Conservation (phyloP, 2,797 vertebrate species). For the Rhabdophis nuchalis region DNA sequence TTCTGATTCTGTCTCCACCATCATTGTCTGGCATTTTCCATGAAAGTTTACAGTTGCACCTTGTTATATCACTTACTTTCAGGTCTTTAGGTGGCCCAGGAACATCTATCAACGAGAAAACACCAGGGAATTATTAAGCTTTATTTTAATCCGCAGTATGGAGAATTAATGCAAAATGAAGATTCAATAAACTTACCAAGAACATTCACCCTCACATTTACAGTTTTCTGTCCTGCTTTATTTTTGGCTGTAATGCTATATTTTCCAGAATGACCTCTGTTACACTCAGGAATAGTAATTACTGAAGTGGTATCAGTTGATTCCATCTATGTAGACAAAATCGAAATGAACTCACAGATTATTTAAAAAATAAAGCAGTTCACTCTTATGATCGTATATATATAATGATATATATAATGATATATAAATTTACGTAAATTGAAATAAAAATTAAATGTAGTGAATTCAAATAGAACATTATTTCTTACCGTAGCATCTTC, state of each 20-base stretch:
- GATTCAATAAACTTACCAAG: conserved; percentile 77
- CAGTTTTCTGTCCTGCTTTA: conserved; percentile 94
- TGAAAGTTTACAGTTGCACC: conserved; percentile 88
- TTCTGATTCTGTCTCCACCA: conserved; percentile 92
- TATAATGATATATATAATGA: not conserved
- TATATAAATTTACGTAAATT: not conserved
- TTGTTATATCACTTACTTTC: conserved; percentile 91
- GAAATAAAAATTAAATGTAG: not conserved
- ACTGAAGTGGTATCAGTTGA: conserved; percentile 86
- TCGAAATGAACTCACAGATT: conserved; percentile 26
- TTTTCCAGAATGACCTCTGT: conserved; percentile 89
- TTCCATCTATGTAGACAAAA: conserved; percentile 77
- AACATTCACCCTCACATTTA: conserved; percentile 88
- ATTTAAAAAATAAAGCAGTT: not conserved
- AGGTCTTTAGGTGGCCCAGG: conserved; percentile 91
- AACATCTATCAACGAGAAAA: conserved; percentile 76
- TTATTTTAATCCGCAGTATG: conserved; percentile 20
- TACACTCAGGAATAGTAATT: conserved; percentile 81
- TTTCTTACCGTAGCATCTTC: conserved; percentile 87
- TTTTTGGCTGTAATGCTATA: conserved; percentile 97
- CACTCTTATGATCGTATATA: not conserved
- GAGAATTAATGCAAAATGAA: conserved; percentile 8
- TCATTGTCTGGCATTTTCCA: conserved; percentile 95
- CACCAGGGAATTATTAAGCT: conserved; percentile 25
- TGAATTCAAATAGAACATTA: conserved; percentile 17